These are phyloP conservation scores for Leptodactylus fuscus DNA, from an alignment of 2,113 vertebrate species.

Conservation along the genomic window DNA sequence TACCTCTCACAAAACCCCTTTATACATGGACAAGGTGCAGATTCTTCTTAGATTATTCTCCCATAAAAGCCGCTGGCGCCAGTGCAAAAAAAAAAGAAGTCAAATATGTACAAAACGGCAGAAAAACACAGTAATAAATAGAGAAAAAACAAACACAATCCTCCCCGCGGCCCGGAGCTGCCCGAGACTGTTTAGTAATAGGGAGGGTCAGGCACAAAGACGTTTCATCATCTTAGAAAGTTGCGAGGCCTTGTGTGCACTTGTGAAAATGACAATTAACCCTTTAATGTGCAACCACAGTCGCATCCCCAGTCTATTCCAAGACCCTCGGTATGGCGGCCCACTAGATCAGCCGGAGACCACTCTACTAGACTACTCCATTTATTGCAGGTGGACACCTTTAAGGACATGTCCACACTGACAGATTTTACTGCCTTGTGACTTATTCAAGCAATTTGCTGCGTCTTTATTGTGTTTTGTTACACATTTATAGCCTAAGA, in stretches of 20 bases:
- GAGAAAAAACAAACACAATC: background rate
- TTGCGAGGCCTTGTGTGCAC: background rate
- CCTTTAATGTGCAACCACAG: background rate
- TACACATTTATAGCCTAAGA: too few species aligned
- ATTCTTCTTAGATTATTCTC: background rate
- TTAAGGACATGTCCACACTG: too few species aligned
- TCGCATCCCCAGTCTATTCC: too few species aligned
- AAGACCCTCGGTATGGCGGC: too few species aligned
- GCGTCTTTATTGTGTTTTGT: too few species aligned
- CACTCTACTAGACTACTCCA: too few species aligned
- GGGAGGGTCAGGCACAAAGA: slow-evolving; percentile 50
- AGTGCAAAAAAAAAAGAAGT: background rate
- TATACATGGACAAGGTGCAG: too few species aligned
- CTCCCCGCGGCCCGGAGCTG: background rate
- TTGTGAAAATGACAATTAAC: slow-evolving; percentile 27
- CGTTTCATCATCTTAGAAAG: background rate
- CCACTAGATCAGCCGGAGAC: too few species aligned
- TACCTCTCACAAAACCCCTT: too few species aligned
- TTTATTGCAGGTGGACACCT: too few species aligned
- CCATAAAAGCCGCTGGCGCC: background rate
- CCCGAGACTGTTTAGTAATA: slow-evolving; percentile 30
- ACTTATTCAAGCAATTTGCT: too few species aligned
- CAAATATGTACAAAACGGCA: slow-evolving; percentile 3
- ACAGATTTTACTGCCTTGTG: too few species aligned
- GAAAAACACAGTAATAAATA: background rate